Conservation (phyloP, 2,113 vertebrate species). For the Brachyhypopomus occidentalis region DNA sequence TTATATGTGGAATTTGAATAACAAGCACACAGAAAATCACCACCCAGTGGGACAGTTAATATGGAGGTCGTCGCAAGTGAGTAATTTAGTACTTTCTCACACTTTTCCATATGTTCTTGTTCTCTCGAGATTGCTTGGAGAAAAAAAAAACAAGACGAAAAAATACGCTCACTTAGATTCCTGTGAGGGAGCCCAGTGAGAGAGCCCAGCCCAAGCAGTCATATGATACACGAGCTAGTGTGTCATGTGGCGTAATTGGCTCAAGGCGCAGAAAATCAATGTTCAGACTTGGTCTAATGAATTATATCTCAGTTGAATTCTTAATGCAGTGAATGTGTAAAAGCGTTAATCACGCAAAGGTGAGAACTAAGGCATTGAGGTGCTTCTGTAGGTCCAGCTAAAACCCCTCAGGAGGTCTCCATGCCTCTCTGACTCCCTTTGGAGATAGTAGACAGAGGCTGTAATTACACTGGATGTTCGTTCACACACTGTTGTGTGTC, state of each 20-base stretch:
- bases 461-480: slow-evolving; percentile 1
- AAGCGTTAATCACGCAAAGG: background rate
- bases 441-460: background rate
- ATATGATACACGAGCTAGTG: background rate
- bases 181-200: background rate
- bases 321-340: background rate
- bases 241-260: background rate
- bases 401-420: background rate
- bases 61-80: no score
- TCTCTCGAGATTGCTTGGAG: no score
- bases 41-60: no score
- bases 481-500: slow-evolving; percentile 1
- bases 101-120: no score
- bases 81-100: background rate
- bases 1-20: no score
- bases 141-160: no score
- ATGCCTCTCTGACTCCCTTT: no score
- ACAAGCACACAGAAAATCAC: no score
- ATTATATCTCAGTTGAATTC: slow-evolving; percentile 10
- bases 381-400: background rate
- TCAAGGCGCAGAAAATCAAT: slow-evolving; percentile 12
- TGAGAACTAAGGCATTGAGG: background rate
- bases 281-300: background rate
- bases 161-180: background rate
- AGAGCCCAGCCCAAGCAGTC: background rate